Evolutionary conservation across 2,888 invertebrate species (phyloP).

Genomic region (Oeneis ivallda): DNA sequence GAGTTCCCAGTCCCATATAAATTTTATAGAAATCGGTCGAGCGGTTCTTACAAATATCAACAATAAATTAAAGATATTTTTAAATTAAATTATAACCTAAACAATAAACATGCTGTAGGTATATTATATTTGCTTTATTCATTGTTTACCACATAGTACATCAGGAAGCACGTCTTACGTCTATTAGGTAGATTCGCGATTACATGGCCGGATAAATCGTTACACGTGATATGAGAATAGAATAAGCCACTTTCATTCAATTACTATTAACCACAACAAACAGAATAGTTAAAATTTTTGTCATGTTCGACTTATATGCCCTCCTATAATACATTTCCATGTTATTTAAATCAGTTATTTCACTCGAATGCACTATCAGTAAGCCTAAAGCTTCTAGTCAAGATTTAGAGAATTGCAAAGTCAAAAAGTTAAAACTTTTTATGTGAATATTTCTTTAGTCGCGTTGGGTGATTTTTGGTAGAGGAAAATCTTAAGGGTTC

Average conservation of each 20-base stretch:
- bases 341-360: neutral
- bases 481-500: too few species aligned
- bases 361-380: neutral
- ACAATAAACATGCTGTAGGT: neutral
- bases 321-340: constrained; percentile 1
- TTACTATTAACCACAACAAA: constrained; percentile 33
- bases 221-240: constrained; percentile 28
- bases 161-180: constrained; percentile 6
- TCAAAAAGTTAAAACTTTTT: too few species aligned
- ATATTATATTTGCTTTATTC: neutral
- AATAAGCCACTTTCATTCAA: constrained; percentile 36
- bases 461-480: too few species aligned
- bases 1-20: too few species aligned
- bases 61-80: too few species aligned
- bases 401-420: too few species aligned
- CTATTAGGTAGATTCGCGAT: constrained; percentile 20
- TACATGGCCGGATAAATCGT: constrained; percentile 30
- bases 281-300: constrained; percentile 30
- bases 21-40: too few species aligned
- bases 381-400: too few species aligned
- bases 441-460: too few species aligned
- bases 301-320: constrained; percentile 16
- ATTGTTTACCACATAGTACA: constrained; percentile 9
- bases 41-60: too few species aligned
- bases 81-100: too few species aligned